Evolutionary conservation across 2,113 vertebrate genomes (phyloP).

Genomic region (Laticauda colubrina): DNA sequence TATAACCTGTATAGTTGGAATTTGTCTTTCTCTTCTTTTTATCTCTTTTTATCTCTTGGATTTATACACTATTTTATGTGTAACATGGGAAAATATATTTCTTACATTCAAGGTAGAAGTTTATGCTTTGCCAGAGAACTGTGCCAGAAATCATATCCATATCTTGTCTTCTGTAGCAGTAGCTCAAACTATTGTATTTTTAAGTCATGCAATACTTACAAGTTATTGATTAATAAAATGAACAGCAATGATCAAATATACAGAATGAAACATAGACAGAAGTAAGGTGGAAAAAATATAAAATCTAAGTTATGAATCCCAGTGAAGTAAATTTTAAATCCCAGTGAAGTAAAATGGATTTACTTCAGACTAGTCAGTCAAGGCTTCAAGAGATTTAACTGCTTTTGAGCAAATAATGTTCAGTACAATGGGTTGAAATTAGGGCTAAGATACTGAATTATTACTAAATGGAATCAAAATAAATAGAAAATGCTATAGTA

Average conservation of each 20-base stretch:
- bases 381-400: background rate
- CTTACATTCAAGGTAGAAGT: slow-evolving; percentile 39
- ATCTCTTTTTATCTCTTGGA: slow-evolving; percentile 63
- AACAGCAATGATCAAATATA: slow-evolving; percentile 38
- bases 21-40: slow-evolving; percentile 62
- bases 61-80: slow-evolving; percentile 59
- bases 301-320: background rate
- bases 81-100: slow-evolving; percentile 64
- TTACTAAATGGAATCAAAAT: background rate
- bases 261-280: slow-evolving; percentile 11
- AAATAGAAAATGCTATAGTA: background rate
- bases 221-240: slow-evolving; percentile 53
- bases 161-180: slow-evolving; percentile 50
- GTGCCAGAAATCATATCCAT: slow-evolving; percentile 61
- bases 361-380: background rate
- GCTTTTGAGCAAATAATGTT: background rate
- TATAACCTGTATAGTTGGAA: slow-evolving; percentile 74
- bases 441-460: background rate
- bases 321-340: background rate
- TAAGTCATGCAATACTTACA: slow-evolving; percentile 49
- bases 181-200: slow-evolving; percentile 63
- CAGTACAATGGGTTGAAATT: background rate
- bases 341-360: background rate
- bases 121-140: slow-evolving; percentile 61
- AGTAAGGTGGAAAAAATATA: background rate